A percentile compares a stretch with the other conserved stretches of the same genome.
Conservation (phyloP, 2,797 vertebrate species). For the Pseudotriccus pelzelni region DNA sequence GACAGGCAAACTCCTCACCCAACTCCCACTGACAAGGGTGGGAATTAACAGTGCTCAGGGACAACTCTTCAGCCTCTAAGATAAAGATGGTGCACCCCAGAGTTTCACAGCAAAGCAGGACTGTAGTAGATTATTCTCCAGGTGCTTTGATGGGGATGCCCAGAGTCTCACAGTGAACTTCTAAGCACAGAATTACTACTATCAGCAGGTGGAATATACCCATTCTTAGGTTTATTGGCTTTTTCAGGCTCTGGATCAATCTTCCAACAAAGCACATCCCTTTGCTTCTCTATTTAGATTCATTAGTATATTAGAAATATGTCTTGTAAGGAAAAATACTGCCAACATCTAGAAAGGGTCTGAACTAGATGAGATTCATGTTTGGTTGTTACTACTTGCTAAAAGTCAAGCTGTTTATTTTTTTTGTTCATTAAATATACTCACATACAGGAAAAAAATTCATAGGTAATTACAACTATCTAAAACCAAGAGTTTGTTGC, state of each 20-base stretch:
- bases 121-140: background rate
- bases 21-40: background rate
- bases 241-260: background rate
- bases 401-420: background rate
- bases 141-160: background rate
- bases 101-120: background rate
- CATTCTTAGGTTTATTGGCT: background rate
- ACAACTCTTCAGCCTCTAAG: background rate
- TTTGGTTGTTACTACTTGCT: background rate
- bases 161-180: background rate
- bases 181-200: background rate
- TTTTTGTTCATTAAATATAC: background rate
- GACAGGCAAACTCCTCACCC: background rate
- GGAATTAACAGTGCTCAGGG: background rate
- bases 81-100: background rate
- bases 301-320: background rate
- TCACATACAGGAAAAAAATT: background rate
- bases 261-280: background rate
- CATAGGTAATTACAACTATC: background rate
- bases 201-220: background rate
- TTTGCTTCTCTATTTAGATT: background rate
- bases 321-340: background rate
- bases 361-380: background rate
- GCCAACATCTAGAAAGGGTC: background rate
- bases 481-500: background rate